Conservation (phyloP, 2,113 vertebrate genomes). For the Calypte anna region DNA sequence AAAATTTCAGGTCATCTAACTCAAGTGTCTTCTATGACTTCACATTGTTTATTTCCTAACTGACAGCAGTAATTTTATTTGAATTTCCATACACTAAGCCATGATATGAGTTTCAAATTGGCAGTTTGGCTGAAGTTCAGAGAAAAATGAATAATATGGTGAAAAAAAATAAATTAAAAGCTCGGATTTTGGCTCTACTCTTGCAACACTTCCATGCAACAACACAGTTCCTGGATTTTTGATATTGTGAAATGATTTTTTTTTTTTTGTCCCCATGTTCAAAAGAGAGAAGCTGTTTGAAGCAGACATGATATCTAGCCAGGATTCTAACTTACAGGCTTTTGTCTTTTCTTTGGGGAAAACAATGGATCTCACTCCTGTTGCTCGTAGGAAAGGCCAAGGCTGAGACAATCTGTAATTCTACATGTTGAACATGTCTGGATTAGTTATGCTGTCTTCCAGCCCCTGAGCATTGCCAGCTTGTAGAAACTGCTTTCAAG, state of each 20-base stretch:
- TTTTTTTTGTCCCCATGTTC: not conserved
- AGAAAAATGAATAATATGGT: not conserved
- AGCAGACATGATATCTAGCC: not conserved
- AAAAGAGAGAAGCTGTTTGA: not conserved
- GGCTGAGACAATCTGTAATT: not conserved
- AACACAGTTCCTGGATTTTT: not conserved
- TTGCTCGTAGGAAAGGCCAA: not conserved
- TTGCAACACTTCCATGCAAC: not conserved
- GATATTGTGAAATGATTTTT: not conserved
- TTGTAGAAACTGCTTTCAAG: slow-evolving; percentile 19
- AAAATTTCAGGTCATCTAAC: not conserved
- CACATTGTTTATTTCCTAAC: not conserved
- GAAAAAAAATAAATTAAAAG: not conserved
- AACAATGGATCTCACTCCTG: not conserved
- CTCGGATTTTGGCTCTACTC: not conserved
- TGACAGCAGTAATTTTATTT: slow-evolving; percentile 14
- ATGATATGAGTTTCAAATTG: not conserved
- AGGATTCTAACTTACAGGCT: not conserved
- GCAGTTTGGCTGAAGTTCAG: slow-evolving; percentile 21
- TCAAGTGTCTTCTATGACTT: not conserved
- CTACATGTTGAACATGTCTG: slow-evolving; percentile 36
- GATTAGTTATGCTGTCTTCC: slow-evolving; percentile 25
- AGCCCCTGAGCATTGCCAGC: not conserved
- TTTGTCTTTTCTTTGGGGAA: not conserved
- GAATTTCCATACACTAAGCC: slow-evolving; percentile 18